Conservation (phyloP, 2,888 invertebrate species). For the Morpho deidamia region DNA sequence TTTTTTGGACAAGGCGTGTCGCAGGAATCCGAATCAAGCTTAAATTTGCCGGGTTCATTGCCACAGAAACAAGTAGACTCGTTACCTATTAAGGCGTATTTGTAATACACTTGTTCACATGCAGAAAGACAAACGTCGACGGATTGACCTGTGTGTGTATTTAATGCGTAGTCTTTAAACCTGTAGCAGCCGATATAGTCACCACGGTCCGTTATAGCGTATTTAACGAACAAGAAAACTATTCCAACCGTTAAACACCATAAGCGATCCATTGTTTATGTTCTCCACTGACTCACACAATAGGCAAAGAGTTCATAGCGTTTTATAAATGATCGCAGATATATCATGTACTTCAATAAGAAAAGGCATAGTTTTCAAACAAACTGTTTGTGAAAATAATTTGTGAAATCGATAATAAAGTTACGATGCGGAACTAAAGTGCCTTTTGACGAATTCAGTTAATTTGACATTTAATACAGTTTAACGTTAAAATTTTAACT, state of each 20-base stretch:
- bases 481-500: no score
- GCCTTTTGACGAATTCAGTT: no score
- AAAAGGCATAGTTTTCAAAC: neutral
- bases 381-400: neutral
- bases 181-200: slow-evolving; percentile 66
- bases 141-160: slow-evolving; percentile 67
- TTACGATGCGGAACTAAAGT: neutral
- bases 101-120: slow-evolving; percentile 67
- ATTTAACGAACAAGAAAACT: slow-evolving; percentile 30
- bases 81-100: slow-evolving; percentile 63
- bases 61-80: slow-evolving; percentile 68
- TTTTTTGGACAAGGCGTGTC: slow-evolving; percentile 80
- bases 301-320: slow-evolving; percentile 2
- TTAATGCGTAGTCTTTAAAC: slow-evolving; percentile 52
- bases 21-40: slow-evolving; percentile 66
- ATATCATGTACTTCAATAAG: neutral
- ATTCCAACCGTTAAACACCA: slow-evolving; percentile 30
- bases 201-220: slow-evolving; percentile 48
- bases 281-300: slow-evolving; percentile 37
- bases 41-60: slow-evolving; percentile 59
- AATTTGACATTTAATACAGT: no score
- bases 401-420: neutral
- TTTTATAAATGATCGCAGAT: neutral
- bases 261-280: slow-evolving; percentile 52
- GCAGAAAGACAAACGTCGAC: slow-evolving; percentile 66